Percentiles rank a stretch among this genome's conserved stretches.
phyloP scores from a whole-genome alignment of 92 coral and sea anemone genomes.

The Nematostella vectensis region DNA sequence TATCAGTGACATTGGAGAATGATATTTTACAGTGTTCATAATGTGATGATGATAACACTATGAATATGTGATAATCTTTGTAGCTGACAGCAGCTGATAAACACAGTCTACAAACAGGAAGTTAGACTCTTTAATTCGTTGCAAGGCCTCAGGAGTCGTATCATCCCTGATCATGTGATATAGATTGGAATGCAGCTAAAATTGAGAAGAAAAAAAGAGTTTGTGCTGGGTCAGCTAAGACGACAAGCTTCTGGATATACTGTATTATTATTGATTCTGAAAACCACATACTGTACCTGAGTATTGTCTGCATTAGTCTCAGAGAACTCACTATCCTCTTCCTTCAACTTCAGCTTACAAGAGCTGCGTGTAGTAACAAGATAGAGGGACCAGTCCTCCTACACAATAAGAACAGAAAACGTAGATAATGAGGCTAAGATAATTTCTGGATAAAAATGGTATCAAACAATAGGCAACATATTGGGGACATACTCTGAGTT shows the following conservation, averaged over 20 bases:
- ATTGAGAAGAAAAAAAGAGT: background rate
- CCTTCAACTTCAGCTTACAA: slow-evolving; percentile 81
- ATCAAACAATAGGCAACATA: too few species aligned
- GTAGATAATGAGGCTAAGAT: background rate
- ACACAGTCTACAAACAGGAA: slow-evolving; percentile 86
- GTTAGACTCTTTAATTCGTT: slow-evolving; percentile 63
- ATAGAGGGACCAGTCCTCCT: slow-evolving; percentile 94
- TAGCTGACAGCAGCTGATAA: slow-evolving; percentile 70
- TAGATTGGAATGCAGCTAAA: slow-evolving; percentile 88
- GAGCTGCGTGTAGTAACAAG: slow-evolving; percentile 75
- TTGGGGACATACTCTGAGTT: too few species aligned
- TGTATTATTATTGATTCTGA: too few species aligned
- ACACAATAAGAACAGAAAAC: background rate
- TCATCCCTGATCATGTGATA: slow-evolving; percentile 94
- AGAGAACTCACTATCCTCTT: slow-evolving; percentile 76
- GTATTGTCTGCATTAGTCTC: slow-evolving; percentile 83
- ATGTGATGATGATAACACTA: too few species aligned
- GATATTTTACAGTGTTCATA: too few species aligned
- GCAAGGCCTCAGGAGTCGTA: slow-evolving; percentile 58
- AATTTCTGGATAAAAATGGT: too few species aligned
- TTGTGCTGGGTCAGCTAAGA: too few species aligned
- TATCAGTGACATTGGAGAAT: too few species aligned
- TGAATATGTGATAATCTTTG: slow-evolving; percentile 80
- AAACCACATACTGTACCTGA: slow-evolving; percentile 48
- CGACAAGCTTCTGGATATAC: too few species aligned